Percentiles rank a stretch among this genome's conserved stretches.
phyloP scores from a whole-genome alignment of 2,888 invertebrate genomes.

The Cataglyphis cursor region DNA sequence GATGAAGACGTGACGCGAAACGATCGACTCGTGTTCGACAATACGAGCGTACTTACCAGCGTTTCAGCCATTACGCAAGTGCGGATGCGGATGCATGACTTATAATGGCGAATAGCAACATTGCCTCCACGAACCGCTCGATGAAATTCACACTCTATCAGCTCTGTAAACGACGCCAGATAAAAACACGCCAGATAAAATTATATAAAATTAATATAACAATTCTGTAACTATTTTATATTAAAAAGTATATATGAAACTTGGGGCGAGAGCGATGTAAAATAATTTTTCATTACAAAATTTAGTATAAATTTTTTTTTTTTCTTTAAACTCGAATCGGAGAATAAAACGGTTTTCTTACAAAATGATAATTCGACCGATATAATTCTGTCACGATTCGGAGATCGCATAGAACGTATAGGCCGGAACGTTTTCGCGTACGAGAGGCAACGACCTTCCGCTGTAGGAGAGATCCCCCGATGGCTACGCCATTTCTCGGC shows the following conservation, averaged over 20 bases:
- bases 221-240: not conserved
- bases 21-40: constrained; percentile 69
- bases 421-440: constrained; percentile 17
- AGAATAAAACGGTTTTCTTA: not conserved
- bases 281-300: not conserved
- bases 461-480: constrained; percentile 40
- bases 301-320: not conserved
- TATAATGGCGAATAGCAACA: not conserved
- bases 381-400: constrained; percentile 2
- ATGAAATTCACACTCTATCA: not conserved
- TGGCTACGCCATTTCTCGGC: constrained; percentile 59
- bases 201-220: too few species aligned
- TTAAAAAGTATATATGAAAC: not conserved
- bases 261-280: not conserved
- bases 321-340: not conserved
- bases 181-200: not conserved
- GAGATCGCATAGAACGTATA: not conserved
- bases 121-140: not conserved
- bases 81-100: not conserved
- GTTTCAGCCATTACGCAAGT: constrained; percentile 65
- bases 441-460: constrained; percentile 46
- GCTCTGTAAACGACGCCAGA: constrained; percentile 7
- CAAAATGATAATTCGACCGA: not conserved
- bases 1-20: constrained; percentile 72
- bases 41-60: constrained; percentile 59